A percentile compares a stretch with the other conserved stretches of the same genome.
These are phyloP conservation scores for Neolamprologus hecqui DNA, from an alignment of 2,113 vertebrate species.

Conservation along the genomic window DNA sequence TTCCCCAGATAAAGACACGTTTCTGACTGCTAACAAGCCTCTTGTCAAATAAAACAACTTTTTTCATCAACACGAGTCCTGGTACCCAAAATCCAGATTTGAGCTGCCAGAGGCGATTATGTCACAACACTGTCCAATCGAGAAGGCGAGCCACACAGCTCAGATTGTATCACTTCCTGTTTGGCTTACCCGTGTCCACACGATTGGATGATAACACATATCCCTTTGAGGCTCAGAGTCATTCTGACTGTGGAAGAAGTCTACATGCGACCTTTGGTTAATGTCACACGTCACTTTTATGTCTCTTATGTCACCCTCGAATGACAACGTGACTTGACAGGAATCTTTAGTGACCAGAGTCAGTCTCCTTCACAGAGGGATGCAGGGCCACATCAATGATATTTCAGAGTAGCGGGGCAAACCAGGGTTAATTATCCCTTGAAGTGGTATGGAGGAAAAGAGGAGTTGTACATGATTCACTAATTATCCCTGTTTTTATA, in stretches of 20 bases:
- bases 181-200: not conserved
- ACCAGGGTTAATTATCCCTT: slow-evolving; percentile 27
- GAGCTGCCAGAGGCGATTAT: slow-evolving; percentile 17
- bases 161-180: slow-evolving; percentile 53
- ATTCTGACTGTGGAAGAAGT: slow-evolving; percentile 50
- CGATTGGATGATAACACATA: slow-evolving; percentile 10
- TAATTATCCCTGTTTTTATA: not conserved
- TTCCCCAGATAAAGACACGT: not conserved
- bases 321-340: slow-evolving; percentile 64
- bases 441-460: not conserved
- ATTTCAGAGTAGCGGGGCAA: slow-evolving; percentile 11
- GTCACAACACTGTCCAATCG: slow-evolving; percentile 18
- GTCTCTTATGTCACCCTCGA: slow-evolving; percentile 64
- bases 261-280: slow-evolving; percentile 75
- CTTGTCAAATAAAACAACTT: slow-evolving; percentile 35
- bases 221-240: slow-evolving; percentile 16
- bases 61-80: slow-evolving; percentile 20
- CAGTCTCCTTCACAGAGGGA: slow-evolving; percentile 31
- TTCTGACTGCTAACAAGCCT: slow-evolving; percentile 26
- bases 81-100: slow-evolving; percentile 29
- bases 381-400: slow-evolving; percentile 36
- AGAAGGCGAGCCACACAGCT: not conserved
- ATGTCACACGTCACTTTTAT: slow-evolving; percentile 66
- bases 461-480: not conserved
- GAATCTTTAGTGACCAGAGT: slow-evolving; percentile 44